phyloP scores from a whole-genome alignment of 2,797 vertebrate species.

The Enteromius radiatus region DNA sequence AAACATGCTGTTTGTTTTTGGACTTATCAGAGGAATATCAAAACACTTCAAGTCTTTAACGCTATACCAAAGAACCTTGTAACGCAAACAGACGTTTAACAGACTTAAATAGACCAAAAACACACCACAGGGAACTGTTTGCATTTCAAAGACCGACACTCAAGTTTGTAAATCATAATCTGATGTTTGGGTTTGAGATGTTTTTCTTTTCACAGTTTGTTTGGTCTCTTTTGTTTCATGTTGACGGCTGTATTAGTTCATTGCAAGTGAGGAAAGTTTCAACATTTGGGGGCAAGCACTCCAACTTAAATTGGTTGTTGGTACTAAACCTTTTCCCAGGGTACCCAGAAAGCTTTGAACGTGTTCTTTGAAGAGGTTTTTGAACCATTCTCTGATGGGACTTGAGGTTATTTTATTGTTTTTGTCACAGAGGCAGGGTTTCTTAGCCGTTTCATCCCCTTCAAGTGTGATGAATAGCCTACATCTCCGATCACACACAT shows the following conservation, averaged over 20 bases:
- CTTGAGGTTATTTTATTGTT: slow-evolving; percentile 28
- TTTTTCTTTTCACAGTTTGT: slow-evolving; percentile 16
- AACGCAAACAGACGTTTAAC: slow-evolving; percentile 34
- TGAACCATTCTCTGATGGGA: not conserved
- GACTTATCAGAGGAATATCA: slow-evolving; percentile 17
- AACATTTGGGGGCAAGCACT: slow-evolving; percentile 13
- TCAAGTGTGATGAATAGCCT: slow-evolving; percentile 49
- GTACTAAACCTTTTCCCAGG: slow-evolving; percentile 28
- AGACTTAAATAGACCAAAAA: slow-evolving; percentile 36
- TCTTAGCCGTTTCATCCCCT: slow-evolving; percentile 10
- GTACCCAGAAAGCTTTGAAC: slow-evolving; percentile 10
- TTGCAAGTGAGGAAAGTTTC: not conserved
- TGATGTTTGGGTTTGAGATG: slow-evolving; percentile 15
- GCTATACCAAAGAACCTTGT: slow-evolving; percentile 9
- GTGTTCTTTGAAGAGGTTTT: slow-evolving; percentile 30
- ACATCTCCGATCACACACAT: slow-evolving; percentile 28
- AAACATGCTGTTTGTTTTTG: slow-evolving; percentile 31
- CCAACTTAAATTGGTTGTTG: slow-evolving; percentile 34
- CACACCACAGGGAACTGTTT: slow-evolving; percentile 39
- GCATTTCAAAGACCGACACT: slow-evolving; percentile 40
- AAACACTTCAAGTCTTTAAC: slow-evolving; percentile 29
- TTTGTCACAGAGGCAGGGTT: not conserved
- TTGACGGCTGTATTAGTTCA: slow-evolving; percentile 21
- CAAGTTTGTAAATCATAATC: slow-evolving; percentile 40
- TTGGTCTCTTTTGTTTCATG: slow-evolving; percentile 28